Conservation (phyloP, 92 coral and sea anemone species). For the Nematostella vectensis region DNA sequence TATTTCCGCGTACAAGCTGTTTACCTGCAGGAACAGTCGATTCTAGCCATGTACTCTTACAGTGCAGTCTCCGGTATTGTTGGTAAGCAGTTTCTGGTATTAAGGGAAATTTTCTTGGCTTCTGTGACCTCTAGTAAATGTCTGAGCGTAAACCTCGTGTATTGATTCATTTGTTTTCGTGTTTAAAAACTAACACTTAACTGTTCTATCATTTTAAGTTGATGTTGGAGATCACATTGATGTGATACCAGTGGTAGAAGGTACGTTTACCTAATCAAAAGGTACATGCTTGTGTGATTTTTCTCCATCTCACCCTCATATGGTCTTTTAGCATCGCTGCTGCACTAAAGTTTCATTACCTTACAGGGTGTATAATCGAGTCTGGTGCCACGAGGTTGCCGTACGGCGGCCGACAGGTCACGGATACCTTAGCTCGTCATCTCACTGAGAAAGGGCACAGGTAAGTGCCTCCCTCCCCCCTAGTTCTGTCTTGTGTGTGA, state of each 20-base stretch:
- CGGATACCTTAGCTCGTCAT: constrained; percentile 69
- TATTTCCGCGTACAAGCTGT: constrained; percentile 71
- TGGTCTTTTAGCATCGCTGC: too few relatives aligned
- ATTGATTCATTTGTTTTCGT: background rate
- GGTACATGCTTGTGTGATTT: too few relatives aligned
- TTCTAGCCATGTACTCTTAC: constrained; percentile 93
- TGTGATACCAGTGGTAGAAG: constrained; percentile 89
- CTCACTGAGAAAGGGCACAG: constrained; percentile 82
- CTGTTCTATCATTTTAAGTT: constrained; percentile 38
- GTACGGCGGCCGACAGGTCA: constrained; percentile 85
- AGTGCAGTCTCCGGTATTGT: constrained; percentile 91
- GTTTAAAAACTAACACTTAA: background rate
- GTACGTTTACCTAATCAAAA: too few relatives aligned
- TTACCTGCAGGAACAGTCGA: constrained; percentile 78
- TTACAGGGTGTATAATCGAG: constrained; percentile 78
- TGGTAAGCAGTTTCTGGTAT: constrained; percentile 72
- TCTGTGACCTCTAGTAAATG: too few relatives aligned
- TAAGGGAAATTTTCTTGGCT: background rate
- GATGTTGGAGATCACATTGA: constrained; percentile 92
- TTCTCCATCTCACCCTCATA: too few relatives aligned
- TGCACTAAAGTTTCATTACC: too few relatives aligned
- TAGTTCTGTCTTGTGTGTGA: background rate
- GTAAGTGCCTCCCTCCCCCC: constrained; percentile 15
- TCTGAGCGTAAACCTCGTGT: too few relatives aligned
- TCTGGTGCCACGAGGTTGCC: constrained; percentile 76